Evolutionary conservation across 2,113 vertebrate genomes (phyloP).

Genomic region (Panurus biarmicus): DNA sequence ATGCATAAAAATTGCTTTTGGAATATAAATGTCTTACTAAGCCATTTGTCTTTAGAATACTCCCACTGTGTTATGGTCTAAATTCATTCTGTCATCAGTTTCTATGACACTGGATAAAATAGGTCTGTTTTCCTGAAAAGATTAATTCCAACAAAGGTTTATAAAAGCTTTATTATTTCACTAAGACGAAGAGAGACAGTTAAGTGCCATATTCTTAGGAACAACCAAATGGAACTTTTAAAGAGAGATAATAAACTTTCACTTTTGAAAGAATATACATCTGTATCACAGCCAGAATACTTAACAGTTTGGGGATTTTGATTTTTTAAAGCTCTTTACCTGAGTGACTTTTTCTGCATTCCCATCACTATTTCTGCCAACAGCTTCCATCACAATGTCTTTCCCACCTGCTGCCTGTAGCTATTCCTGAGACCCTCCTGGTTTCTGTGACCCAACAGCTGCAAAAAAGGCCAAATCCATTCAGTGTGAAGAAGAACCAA

Average conservation of each 20-base stretch:
- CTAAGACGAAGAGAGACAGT: background rate
- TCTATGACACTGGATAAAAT: slow-evolving; percentile 26
- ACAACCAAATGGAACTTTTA: background rate
- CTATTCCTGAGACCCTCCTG: background rate
- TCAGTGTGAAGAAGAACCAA: background rate
- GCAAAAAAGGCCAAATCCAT: background rate
- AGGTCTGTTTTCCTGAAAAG: slow-evolving; percentile 16
- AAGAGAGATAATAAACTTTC: background rate
- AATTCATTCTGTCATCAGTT: slow-evolving; percentile 1
- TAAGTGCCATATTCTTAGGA: background rate
- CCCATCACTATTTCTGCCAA: background rate
- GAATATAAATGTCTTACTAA: background rate
- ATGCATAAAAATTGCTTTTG: background rate
- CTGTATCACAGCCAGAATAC: background rate
- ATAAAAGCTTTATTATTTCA: background rate
- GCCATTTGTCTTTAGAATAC: slow-evolving; percentile 1
- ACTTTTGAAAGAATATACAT: background rate
- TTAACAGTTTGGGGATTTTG: background rate
- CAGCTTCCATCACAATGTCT: background rate
- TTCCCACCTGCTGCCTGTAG: background rate
- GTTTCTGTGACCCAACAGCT: background rate
- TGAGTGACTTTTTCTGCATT: background rate
- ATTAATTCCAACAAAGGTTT: background rate
- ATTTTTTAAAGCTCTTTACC: background rate
- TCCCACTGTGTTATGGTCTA: background rate